These are phyloP conservation scores for Lepidurus apus DNA, from an alignment of 1,140 invertebrate genomes.

Conservation along the genomic window DNA sequence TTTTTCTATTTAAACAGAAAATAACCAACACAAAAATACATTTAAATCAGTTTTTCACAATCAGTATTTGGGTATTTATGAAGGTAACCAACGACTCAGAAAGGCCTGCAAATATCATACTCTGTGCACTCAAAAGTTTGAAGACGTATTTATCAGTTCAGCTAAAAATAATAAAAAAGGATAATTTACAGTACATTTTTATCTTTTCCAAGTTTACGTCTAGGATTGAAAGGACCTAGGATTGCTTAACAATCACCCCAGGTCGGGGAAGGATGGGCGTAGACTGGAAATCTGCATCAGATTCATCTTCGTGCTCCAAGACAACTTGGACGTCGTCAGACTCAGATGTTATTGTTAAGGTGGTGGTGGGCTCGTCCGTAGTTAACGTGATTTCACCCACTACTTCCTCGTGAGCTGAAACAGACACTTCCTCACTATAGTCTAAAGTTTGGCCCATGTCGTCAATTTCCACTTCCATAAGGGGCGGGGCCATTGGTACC, in stretches of 20 bases:
- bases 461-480: conserved; percentile 34
- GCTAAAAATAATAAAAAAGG: too few species aligned
- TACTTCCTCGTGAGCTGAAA: conserved; percentile 23
- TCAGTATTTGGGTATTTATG: too few species aligned
- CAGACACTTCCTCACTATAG: conserved; percentile 30
- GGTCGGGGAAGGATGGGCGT: background rate
- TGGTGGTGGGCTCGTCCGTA: background rate
- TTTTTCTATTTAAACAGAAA: background rate
- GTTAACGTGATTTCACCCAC: background rate
- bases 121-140: too few species aligned
- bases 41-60: too few species aligned
- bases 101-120: too few species aligned
- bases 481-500: conserved; percentile 27
- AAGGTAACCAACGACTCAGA: too few species aligned
- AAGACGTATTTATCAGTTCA: too few species aligned
- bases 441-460: conserved; percentile 26
- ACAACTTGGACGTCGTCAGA: background rate
- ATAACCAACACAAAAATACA: background rate
- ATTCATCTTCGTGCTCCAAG: background rate
- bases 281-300: background rate
- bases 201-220: background rate
- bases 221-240: background rate
- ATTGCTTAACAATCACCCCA: background rate
- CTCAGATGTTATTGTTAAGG: background rate
- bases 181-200: background rate